Conservation (phyloP, 2,888 invertebrate genomes). For the Ptilodon capucinus region DNA sequence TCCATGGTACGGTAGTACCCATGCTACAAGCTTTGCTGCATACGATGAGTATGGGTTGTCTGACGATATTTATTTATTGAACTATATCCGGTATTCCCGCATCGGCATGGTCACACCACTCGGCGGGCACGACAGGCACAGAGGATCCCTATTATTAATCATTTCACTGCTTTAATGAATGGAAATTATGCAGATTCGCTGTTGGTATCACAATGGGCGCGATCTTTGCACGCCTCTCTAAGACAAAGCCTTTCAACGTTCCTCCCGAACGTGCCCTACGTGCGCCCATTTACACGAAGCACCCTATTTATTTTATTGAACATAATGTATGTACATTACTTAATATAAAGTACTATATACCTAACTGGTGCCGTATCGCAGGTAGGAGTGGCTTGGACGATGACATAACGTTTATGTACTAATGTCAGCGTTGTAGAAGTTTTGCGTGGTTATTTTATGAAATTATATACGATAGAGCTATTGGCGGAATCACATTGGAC, state of each 20-base stretch:
- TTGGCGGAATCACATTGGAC: too few relatives aligned
- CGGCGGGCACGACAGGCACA: conserved; percentile 37
- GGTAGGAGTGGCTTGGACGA: not conserved
- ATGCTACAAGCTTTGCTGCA: too few relatives aligned
- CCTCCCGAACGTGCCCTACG: conserved; percentile 23
- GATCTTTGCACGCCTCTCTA: conserved; percentile 50
- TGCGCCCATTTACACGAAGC: conserved; percentile 31
- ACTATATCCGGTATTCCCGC: not conserved
- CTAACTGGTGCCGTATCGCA: not conserved
- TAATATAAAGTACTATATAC: not conserved
- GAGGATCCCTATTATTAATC: conserved; percentile 77
- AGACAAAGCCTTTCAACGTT: conserved; percentile 58
- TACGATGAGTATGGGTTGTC: too few relatives aligned
- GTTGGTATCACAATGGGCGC: conserved; percentile 68
- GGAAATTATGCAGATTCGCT: conserved; percentile 77
- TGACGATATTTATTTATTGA: too few relatives aligned
- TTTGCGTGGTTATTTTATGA: too few relatives aligned
- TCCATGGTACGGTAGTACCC: too few relatives aligned
- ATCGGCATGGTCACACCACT: conserved; percentile 36
- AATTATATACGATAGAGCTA: too few relatives aligned
- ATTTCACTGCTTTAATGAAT: conserved; percentile 78
- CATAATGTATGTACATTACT: conserved; percentile 8
- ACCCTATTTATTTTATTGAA: conserved; percentile 42
- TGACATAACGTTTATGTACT: not conserved
- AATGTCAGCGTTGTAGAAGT: not conserved